A percentile compares a stretch with the other conserved stretches of the same genome.
Evolutionary conservation across 1,140 invertebrate species (phyloP).

Genomic region (Dendrolimus punctatus): DNA sequence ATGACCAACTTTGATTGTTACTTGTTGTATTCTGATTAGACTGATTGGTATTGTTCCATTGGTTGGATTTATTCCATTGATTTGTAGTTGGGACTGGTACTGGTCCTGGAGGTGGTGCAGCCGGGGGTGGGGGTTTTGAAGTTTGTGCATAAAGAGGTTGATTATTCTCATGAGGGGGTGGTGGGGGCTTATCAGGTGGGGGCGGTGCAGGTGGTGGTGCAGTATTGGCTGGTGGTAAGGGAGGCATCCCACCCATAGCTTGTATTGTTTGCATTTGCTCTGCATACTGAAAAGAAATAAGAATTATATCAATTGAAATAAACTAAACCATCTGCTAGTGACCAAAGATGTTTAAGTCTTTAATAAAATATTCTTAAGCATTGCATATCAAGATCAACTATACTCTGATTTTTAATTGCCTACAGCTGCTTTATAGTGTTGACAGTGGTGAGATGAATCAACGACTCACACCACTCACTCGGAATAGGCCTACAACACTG

Average conservation of each 20-base stretch:
- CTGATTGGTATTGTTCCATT: constrained; percentile 21
- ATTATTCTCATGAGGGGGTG: constrained; percentile 59
- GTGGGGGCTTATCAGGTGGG: constrained; percentile 36
- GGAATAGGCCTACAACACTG: too few relatives aligned
- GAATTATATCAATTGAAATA: neutral
- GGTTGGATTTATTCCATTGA: constrained; percentile 18
- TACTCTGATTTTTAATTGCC: too few relatives aligned
- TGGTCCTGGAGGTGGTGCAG: constrained; percentile 14
- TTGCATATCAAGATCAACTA: too few relatives aligned
- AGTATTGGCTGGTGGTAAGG: constrained; percentile 40
- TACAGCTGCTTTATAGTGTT: too few relatives aligned
- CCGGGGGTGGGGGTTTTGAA: constrained; percentile 23
- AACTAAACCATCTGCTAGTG: neutral
- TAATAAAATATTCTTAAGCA: too few relatives aligned
- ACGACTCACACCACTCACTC: too few relatives aligned
- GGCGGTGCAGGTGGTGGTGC: constrained; percentile 68
- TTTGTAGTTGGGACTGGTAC: constrained; percentile 7
- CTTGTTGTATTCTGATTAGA: constrained; percentile 13
- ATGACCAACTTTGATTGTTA: constrained; percentile 39
- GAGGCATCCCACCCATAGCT: constrained; percentile 46
- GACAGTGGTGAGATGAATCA: too few relatives aligned
- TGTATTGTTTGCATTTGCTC: constrained; percentile 71
- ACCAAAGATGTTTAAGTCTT: neutral
- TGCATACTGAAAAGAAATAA: constrained; percentile 70
- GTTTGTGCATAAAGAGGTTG: constrained; percentile 40